Evolutionary conservation across 1,140 invertebrate genomes (phyloP).

Genomic region (Capitella teleta): DNA sequence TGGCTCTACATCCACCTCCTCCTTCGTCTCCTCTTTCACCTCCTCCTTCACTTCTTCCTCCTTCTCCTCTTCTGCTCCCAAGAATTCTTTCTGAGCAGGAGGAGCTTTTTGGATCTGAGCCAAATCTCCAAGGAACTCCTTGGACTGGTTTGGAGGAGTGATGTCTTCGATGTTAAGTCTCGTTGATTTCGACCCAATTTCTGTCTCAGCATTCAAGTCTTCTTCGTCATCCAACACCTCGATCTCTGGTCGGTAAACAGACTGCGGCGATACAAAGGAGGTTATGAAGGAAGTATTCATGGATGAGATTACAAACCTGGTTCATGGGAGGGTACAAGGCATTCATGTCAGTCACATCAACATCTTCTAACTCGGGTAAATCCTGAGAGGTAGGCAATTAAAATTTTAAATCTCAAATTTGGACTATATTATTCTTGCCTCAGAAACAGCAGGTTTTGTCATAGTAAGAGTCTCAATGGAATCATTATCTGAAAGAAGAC

Average conservation of each 20-base stretch:
- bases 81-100: background rate
- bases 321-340: background rate
- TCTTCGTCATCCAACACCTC: slow-evolving; percentile 18
- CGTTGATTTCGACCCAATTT: background rate
- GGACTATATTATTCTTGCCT: too few species aligned
- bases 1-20: background rate
- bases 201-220: background rate
- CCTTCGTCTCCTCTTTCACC: background rate
- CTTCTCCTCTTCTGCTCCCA: background rate
- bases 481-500: too few species aligned
- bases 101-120: background rate
- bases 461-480: too few species aligned
- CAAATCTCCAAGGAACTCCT: background rate
- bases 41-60: background rate
- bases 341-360: slow-evolving; percentile 9
- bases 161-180: background rate
- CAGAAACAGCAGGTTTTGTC: too few species aligned
- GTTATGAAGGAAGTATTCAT: background rate
- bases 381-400: slow-evolving; percentile 5
- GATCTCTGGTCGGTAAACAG: slow-evolving; percentile 19
- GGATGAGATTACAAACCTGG: background rate
- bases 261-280: background rate
- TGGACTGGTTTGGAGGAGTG: background rate
- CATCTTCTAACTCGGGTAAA: slow-evolving; percentile 13
- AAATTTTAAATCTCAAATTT: background rate